phyloP scores from a whole-genome alignment of 2,888 invertebrate genomes.

The Barypeithes pellucidus region DNA sequence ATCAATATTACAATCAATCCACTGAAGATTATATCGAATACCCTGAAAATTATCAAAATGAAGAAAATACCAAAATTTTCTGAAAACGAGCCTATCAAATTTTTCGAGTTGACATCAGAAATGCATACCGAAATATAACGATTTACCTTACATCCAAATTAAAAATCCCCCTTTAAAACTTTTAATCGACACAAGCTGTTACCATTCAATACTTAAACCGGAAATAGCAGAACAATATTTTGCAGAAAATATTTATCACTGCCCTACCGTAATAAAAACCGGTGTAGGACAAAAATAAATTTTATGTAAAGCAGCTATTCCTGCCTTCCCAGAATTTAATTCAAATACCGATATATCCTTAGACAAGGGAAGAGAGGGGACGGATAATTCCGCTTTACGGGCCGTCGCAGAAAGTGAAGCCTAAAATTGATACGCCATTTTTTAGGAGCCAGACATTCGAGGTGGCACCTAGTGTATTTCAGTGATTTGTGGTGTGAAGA shows the following conservation, averaged over 20 bases:
- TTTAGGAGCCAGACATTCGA: too few relatives aligned
- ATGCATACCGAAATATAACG: slow-evolving; percentile 9
- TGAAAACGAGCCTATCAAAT: not conserved
- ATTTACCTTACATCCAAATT: slow-evolving; percentile 17
- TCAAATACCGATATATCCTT: too few relatives aligned
- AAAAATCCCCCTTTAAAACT: slow-evolving; percentile 6
- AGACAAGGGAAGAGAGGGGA: too few relatives aligned
- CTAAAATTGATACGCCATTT: too few relatives aligned
- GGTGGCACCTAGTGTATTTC: too few relatives aligned
- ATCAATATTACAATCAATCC: not conserved
- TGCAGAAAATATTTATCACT: not conserved
- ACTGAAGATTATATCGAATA: not conserved
- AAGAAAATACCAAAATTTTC: slow-evolving; percentile 13
- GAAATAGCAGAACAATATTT: not conserved
- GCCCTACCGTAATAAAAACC: slow-evolving; percentile 6
- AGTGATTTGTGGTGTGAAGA: too few relatives aligned
- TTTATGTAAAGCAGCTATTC: not conserved
- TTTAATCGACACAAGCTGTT: slow-evolving; percentile 8
- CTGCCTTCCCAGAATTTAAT: not conserved
- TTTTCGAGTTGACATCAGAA: not conserved
- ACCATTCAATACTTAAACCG: not conserved
- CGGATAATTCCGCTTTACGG: too few relatives aligned
- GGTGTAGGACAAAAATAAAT: slow-evolving; percentile 13
- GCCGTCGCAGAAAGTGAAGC: too few relatives aligned
- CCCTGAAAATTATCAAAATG: not conserved